Base-by-base conservation (phyloP, 2,113 vertebrate species). In the Hyla sarda region DNA sequence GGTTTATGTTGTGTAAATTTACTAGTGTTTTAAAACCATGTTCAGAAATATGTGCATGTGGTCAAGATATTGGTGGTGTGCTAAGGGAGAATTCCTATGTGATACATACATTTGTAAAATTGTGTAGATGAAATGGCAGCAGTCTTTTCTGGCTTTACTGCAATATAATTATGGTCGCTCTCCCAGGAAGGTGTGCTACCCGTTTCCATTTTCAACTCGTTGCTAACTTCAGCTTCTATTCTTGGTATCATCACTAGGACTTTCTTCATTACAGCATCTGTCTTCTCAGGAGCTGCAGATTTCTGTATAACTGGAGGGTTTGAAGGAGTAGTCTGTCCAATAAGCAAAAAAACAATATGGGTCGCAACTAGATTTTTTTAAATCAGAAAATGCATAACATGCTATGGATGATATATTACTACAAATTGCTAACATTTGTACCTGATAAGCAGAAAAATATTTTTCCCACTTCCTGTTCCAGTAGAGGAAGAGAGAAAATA, bases 21-120 rank as follows among this genome's bases (percentile, higher is more conserved):
- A 74, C 13, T 21, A 5, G 82, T 23, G 21, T 41, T 30, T 41
- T 52, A 50, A 56, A 23, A 23, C 67, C 32, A 48, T 50, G 41
- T 82, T 23, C 9, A 65, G 45, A n/a, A 41, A 28, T 41, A 69
- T 28, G 50, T 23, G 23, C 37, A 47, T 30, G 41, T 78, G 54
- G 28, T 32, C 21, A 65, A 48, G 28, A 45, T 69, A 30, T 52
- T 62, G 71, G 48, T 65, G 19, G 23, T 81, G 37, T 72, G 50
- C 25, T 88, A 90, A 62, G 91, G 89, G 92, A 90, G 90, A 93
- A 94, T 92, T 94, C 94, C 94, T 92, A 90, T 92, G 92, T 88
- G 91, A 96, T 98, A 99, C 98, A 94, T 99, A 99, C 98, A 97
- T 96, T 97, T 97, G 95, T 92, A 93, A 91, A 97, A 95, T 91